Evolutionary conservation across 2,113 vertebrate genomes (phyloP), one percentile per base, ranked within the genome.

Genomic region (Guaruba guarouba): DNA sequence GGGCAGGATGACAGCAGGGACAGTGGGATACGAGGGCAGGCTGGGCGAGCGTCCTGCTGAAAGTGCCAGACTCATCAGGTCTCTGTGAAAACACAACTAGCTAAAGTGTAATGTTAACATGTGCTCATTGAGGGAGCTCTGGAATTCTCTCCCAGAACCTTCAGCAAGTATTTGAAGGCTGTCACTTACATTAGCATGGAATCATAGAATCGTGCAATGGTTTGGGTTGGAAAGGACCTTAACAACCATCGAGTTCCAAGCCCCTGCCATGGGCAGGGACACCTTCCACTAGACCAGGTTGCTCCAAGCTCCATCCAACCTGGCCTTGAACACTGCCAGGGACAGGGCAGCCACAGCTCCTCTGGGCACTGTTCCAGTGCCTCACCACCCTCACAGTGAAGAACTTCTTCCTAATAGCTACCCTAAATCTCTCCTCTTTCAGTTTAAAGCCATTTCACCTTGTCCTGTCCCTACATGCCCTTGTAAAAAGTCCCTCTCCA

Each of bases 71-170:
- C 55, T 46, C 3, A 1, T 37, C 13, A 63, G 51, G 14, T 8
- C 78, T 13, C 20, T 6, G 17, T 15, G 90, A 59, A 80, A 82
- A 52, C 0, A 0, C 2, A 13, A 6, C 16, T 51, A 24, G 44
- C 28, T 61, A 24, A 46, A 31, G 35, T 2, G 11, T 14, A 37
- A 67, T 4, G 28, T 25, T 39, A 48, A 63, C 39, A 9, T 11
- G 31, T 7, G 19, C 31, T 87, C 27, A 44, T 35, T 0, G 1
- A 91, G 31, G 7, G 7, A 76, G 28, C 46, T 70, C 61, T 48
- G 19, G 74, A 48, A 81, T 62, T 39, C 66, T 62, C 37, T 55
- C 62, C n/a, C 43, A 44, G 43, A 37, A 69, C 69, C 52, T 64
- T 69, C 51, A 84, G 77, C 67, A 92, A 77, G 25, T 35, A 28